These are phyloP conservation scores for Chaetodon trifasciatus DNA, from an alignment of 2,797 vertebrate genomes.

Conservation along the genomic window DNA sequence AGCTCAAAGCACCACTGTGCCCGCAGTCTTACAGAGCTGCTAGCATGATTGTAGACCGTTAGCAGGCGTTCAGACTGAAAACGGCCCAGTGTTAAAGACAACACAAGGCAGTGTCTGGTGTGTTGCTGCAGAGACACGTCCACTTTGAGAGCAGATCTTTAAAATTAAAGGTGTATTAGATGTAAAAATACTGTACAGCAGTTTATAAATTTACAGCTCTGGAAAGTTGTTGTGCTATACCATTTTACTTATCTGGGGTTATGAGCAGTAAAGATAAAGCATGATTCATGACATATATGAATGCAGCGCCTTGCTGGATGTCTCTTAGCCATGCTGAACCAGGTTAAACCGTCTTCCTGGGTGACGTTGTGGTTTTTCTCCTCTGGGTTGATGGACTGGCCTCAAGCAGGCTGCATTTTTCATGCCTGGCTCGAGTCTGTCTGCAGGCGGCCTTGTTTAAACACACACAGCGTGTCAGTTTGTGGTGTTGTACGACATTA, in stretches of 20 bases:
- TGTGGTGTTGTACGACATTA: background rate
- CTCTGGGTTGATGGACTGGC: background rate
- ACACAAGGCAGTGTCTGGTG: too few species aligned
- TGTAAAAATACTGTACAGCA: too few species aligned
- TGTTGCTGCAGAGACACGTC: too few species aligned
- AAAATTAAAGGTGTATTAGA: background rate
- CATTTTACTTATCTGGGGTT: background rate
- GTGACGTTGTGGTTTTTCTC: background rate
- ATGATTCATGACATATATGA: too few species aligned
- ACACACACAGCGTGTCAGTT: background rate
- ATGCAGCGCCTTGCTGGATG: too few species aligned
- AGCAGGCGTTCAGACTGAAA: constrained; percentile 2
- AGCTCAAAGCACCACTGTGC: background rate
- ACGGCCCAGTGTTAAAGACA: background rate
- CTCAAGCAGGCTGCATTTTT: background rate
- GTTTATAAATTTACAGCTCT: background rate
- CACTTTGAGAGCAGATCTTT: background rate
- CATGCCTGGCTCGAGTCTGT: background rate
- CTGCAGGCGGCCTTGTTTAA: background rate
- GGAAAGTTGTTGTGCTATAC: background rate
- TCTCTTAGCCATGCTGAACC: background rate
- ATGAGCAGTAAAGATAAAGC: too few species aligned
- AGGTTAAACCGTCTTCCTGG: background rate
- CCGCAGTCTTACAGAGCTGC: background rate
- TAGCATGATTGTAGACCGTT: background rate